Evolutionary conservation across 37 sponge, comb jelly and placozoan genomes (phyloP).

Genomic region (Halichondria panicea): DNA sequence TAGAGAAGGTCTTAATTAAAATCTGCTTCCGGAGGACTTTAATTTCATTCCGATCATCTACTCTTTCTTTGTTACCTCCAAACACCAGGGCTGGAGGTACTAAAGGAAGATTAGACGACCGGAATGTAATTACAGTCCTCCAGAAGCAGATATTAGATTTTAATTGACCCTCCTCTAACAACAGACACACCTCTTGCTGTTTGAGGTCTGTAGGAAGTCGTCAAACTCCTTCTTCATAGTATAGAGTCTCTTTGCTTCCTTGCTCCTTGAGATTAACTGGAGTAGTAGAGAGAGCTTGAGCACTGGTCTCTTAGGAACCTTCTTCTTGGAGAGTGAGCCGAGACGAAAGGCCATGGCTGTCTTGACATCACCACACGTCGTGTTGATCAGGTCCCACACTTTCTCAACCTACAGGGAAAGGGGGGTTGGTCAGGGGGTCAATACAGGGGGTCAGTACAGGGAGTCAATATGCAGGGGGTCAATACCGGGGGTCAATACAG

Average conservation of each 20-base stretch:
- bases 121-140: no score
- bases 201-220: conserved; percentile 20
- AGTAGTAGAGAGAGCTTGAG: conserved; percentile 23
- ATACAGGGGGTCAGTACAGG: background rate
- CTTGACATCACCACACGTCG: conserved; percentile 8
- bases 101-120: no score
- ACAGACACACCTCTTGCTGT: conserved; percentile 40
- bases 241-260: conserved; percentile 30
- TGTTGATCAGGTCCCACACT: conserved; percentile 43
- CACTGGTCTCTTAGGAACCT: conserved; percentile 6
- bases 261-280: conserved; percentile 25
- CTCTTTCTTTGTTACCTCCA: background rate
- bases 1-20: no score
- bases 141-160: background rate
- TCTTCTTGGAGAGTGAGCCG: background rate
- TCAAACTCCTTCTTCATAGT: conserved; percentile 48
- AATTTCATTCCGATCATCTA: background rate
- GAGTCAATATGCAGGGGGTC: background rate
- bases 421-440: background rate
- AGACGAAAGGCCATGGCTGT: conserved; percentile 2
- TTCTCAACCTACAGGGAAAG: conserved; percentile 22
- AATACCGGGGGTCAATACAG: background rate
- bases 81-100: background rate
- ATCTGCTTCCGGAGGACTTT: background rate
- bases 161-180: background rate